phyloP scores from a whole-genome alignment of 2,113 vertebrate genomes.

The Athene noctua region DNA sequence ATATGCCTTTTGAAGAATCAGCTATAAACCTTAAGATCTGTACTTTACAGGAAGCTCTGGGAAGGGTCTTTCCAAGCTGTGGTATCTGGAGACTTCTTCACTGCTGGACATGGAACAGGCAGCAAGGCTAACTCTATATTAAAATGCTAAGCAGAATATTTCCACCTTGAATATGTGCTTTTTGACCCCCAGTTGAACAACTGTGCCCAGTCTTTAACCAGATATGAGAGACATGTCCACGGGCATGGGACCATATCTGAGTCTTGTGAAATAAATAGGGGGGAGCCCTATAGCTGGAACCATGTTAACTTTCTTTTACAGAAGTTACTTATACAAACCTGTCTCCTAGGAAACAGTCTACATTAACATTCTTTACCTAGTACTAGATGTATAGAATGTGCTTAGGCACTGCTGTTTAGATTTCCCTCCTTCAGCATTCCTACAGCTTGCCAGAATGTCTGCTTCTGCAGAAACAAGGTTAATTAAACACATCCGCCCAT shows the following conservation, averaged over 20 bases:
- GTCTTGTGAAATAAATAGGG: background rate
- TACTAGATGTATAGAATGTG: background rate
- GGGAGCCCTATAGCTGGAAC: background rate
- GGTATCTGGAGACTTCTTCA: conserved; percentile 13
- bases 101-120: background rate
- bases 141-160: background rate
- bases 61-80: background rate
- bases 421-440: conserved; percentile 33
- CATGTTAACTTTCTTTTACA: background rate
- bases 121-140: background rate
- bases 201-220: background rate
- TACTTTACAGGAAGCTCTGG: background rate
- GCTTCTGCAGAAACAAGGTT: conserved; percentile 57
- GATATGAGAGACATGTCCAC: background rate
- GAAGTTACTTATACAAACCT: background rate
- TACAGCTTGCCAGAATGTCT: conserved; percentile 48
- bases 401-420: background rate
- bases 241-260: background rate
- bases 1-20: background rate
- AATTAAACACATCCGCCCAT: conserved; percentile 65
- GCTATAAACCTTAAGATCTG: background rate
- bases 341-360: conserved; percentile 25
- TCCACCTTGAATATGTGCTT: background rate
- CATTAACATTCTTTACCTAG: background rate
- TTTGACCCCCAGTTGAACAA: background rate